A percentile compares a stretch with the other conserved stretches of the same genome.
phyloP scores from a whole-genome alignment of 2,797 vertebrate species.

The Nannoperca australis region DNA sequence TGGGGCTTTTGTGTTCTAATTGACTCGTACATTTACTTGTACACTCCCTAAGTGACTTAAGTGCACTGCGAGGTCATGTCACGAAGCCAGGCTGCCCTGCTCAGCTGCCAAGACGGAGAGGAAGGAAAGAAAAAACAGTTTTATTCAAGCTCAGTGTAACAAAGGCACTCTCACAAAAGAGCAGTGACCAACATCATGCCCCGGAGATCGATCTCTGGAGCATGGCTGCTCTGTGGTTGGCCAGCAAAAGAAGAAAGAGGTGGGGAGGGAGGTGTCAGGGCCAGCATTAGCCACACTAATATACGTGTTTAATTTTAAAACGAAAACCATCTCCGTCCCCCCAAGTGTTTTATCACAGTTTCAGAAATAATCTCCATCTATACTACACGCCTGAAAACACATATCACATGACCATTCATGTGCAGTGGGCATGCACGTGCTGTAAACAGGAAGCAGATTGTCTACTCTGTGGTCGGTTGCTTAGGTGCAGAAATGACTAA shows the following conservation, averaged over 20 bases:
- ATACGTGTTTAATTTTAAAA: too few species aligned
- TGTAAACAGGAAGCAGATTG: too few species aligned
- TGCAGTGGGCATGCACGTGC: too few species aligned
- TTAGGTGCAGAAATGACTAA: too few species aligned
- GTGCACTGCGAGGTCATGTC: slow-evolving; percentile 48
- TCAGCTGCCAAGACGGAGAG: slow-evolving; percentile 32
- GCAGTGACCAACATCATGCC: slow-evolving; percentile 6
- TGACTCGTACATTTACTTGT: slow-evolving; percentile 53
- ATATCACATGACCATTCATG: too few species aligned
- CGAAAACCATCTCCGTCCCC: too few species aligned
- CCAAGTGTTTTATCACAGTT: too few species aligned
- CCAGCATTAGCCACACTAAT: not conserved
- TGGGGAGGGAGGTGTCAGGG: not conserved
- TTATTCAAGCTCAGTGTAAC: slow-evolving; percentile 20
- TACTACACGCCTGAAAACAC: too few species aligned
- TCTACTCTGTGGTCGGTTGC: too few species aligned
- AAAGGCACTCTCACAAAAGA: slow-evolving; percentile 25
- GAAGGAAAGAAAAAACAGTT: slow-evolving; percentile 30
- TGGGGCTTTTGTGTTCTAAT: slow-evolving; percentile 51
- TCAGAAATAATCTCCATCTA: too few species aligned
- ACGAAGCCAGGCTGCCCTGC: slow-evolving; percentile 38
- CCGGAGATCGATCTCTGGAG: slow-evolving; percentile 40
- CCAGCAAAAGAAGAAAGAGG: not conserved
- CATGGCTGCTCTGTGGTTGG: not conserved
- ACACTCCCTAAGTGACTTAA: slow-evolving; percentile 53